phyloP scores from a whole-genome alignment of 2,888 invertebrate genomes.

The Drosophila lacicola region DNA sequence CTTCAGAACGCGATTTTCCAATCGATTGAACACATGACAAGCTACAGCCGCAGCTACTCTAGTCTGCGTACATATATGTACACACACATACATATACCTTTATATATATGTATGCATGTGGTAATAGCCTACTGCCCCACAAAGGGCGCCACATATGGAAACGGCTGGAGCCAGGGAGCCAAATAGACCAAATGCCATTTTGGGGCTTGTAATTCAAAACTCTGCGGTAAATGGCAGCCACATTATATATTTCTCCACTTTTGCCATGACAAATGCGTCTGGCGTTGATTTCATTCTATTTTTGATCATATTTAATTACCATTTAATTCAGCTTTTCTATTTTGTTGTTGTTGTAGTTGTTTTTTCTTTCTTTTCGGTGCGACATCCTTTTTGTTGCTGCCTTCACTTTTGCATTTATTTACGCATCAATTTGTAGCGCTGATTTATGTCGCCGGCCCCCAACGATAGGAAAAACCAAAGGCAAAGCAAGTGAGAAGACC shows the following conservation, averaged over 20 bases:
- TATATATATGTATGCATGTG: slow-evolving; percentile 16
- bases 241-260: slow-evolving; percentile 8
- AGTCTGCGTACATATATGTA: slow-evolving; percentile 33
- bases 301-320: slow-evolving; percentile 72
- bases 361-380: slow-evolving; percentile 1
- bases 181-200: slow-evolving; percentile 34
- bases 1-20: slow-evolving; percentile 80
- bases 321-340: slow-evolving; percentile 50
- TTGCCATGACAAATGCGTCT: slow-evolving; percentile 21
- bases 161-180: slow-evolving; percentile 34
- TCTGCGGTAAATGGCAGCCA: slow-evolving; percentile 53
- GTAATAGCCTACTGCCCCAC: slow-evolving; percentile 12
- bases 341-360: not conserved
- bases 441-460: slow-evolving; percentile 70
- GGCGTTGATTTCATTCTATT: slow-evolving; percentile 61
- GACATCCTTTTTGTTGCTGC: slow-evolving; percentile 57
- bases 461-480: slow-evolving; percentile 20
- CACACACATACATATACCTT: slow-evolving; percentile 7
- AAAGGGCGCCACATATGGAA: slow-evolving; percentile 45
- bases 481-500: not conserved
- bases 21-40: slow-evolving; percentile 78
- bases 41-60: slow-evolving; percentile 55
- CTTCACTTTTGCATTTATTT: slow-evolving; percentile 61
- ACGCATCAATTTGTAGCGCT: slow-evolving; percentile 76
- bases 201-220: slow-evolving; percentile 51